A percentile compares a stretch with the other conserved stretches of the same genome.
phyloP scores from a whole-genome alignment of 1,140 invertebrate species.

The Calycopis cecrops region DNA sequence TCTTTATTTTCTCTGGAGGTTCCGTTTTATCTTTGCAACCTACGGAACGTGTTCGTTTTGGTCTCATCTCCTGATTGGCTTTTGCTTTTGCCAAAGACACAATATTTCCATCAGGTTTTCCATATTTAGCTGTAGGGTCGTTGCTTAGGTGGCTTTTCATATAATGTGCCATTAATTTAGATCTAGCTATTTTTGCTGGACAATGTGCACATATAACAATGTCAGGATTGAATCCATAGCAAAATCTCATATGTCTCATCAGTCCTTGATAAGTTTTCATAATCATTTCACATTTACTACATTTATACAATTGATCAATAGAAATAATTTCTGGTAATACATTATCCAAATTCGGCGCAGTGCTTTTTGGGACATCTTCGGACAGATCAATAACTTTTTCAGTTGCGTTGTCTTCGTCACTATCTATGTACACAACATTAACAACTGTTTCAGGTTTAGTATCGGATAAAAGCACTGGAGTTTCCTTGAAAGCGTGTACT shows the following conservation, averaged over 20 bases:
- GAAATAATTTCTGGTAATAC: conserved; percentile 17
- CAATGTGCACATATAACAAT: conserved; percentile 37
- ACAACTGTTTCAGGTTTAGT: conserved; percentile 7
- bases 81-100: background rate
- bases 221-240: conserved; percentile 19
- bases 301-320: conserved; percentile 30
- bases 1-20: conserved; percentile 28
- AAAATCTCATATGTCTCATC: conserved; percentile 35
- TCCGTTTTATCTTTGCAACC: conserved; percentile 23
- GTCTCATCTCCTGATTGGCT: conserved; percentile 18
- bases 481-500: too few species aligned
- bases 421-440: conserved; percentile 49
- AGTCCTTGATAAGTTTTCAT: conserved; percentile 28
- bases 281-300: conserved; percentile 32
- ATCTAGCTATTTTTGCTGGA: conserved; percentile 13
- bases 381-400: conserved; percentile 33
- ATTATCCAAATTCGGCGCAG: background rate
- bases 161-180: conserved; percentile 33
- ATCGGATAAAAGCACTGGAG: too few species aligned
- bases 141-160: conserved; percentile 24
- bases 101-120: too few species aligned
- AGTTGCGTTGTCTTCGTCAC: conserved; percentile 47
- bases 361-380: conserved; percentile 20
- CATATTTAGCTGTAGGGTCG: background rate
- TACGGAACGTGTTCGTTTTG: conserved; percentile 26